Conservation (phyloP, 2,888 invertebrate genomes). For the Watsonalla binaria region DNA sequence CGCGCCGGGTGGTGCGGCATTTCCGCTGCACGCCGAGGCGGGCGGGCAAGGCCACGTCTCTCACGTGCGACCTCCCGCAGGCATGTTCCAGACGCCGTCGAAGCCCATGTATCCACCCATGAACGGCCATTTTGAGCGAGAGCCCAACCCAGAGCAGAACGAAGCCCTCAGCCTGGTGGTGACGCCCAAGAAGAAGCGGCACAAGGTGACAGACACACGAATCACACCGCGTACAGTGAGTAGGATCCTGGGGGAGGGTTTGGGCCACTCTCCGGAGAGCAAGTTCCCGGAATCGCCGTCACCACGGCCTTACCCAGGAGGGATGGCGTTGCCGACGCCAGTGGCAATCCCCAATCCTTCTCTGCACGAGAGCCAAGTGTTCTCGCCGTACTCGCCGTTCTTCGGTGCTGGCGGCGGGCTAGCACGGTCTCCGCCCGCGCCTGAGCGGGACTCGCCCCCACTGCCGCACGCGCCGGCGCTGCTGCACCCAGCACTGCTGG, state of each 20-base stretch:
- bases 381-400: slow-evolving; percentile 94
- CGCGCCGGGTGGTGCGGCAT: slow-evolving; percentile 81
- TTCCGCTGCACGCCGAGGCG: slow-evolving; percentile 84
- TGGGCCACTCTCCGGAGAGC: slow-evolving; percentile 82
- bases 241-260: slow-evolving; percentile 89
- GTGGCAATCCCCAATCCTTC: slow-evolving; percentile 98
- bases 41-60: slow-evolving; percentile 62
- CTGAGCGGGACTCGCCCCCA: slow-evolving; percentile 89
- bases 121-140: slow-evolving; percentile 81
- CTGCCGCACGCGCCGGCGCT: slow-evolving; percentile 91
- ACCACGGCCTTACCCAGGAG: slow-evolving; percentile 87
- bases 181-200: slow-evolving; percentile 96
- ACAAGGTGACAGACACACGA: slow-evolving; percentile 97
- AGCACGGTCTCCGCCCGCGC: slow-evolving; percentile 79
- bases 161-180: slow-evolving; percentile 97
- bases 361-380: slow-evolving; percentile 95
- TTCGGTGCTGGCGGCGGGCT: slow-evolving; percentile 81
- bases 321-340: slow-evolving; percentile 94
- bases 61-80: slow-evolving; percentile 81
- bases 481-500: slow-evolving; percentile 90
- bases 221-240: slow-evolving; percentile 95
- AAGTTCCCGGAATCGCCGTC: slow-evolving; percentile 84
- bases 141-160: slow-evolving; percentile 90
- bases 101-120: slow-evolving; percentile 85
- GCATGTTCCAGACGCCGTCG: slow-evolving; percentile 91